These are phyloP conservation scores for Hydrolagus affinis DNA, from an alignment of 2,113 vertebrate genomes.

Conservation along the genomic window DNA sequence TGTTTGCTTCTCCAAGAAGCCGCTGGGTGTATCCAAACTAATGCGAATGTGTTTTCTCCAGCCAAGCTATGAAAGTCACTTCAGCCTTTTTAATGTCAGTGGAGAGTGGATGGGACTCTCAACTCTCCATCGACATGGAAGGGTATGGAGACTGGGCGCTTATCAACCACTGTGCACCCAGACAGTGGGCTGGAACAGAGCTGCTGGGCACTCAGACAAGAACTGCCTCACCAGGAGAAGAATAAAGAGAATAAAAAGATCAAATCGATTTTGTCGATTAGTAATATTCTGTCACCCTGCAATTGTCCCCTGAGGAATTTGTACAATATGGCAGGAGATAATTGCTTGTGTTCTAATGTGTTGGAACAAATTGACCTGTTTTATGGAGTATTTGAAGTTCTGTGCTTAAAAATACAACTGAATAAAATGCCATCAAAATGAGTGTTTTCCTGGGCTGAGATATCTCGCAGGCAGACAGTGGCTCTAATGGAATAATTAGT, in stretches of 20 bases:
- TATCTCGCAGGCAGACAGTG: not conserved
- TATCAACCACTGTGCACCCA: no score
- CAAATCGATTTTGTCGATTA: not conserved
- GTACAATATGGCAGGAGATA: not conserved
- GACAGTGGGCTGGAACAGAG: no score
- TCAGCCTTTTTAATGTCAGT: no score
- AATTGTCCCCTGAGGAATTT: not conserved
- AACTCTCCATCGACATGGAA: no score
- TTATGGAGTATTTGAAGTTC: constrained; percentile 1
- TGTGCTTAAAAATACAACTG: not conserved
- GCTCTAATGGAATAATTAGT: constrained; percentile 30
- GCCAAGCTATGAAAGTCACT: no score
- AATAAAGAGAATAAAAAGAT: constrained; percentile 3
- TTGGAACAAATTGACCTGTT: constrained; percentile 20
- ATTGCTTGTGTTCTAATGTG: constrained; percentile 13
- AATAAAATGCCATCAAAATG: constrained; percentile 17
- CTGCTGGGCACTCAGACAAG: not conserved
- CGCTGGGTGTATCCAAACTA: no score
- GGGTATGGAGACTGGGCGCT: no score
- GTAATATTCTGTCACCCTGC: not conserved
- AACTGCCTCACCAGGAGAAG: not conserved
- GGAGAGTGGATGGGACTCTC: no score
- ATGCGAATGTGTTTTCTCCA: no score
- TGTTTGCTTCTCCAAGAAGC: no score
- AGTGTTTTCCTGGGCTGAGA: not conserved